These are phyloP conservation scores for Dicyrtoma fusca DNA, from an alignment of 2,888 invertebrate species.

Conservation along the genomic window DNA sequence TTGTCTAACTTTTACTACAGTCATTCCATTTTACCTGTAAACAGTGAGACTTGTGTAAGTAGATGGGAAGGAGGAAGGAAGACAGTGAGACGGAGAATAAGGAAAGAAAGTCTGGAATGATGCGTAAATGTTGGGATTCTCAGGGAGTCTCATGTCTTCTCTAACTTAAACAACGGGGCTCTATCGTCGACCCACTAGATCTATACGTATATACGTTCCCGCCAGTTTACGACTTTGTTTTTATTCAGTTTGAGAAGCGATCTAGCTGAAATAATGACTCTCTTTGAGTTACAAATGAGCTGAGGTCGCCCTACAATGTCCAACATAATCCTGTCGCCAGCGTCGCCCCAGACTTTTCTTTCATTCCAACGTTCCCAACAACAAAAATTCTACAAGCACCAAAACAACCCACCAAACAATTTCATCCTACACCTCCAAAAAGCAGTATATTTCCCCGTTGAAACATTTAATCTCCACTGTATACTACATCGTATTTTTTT, in stretches of 20 bases:
- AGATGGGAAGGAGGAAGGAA: too few species aligned
- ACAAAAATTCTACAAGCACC: too few species aligned
- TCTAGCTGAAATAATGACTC: slow-evolving; percentile 31
- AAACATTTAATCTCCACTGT: too few species aligned
- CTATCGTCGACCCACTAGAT: too few species aligned
- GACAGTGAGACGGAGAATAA: background rate
- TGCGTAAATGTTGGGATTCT: slow-evolving; percentile 27
- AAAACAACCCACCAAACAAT: too few species aligned
- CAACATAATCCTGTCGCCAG: slow-evolving; percentile 19
- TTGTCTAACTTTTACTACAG: background rate
- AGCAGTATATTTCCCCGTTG: too few species aligned
- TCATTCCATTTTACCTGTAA: too few species aligned
- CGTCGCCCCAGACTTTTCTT: slow-evolving; percentile 1
- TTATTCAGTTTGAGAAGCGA: slow-evolving; percentile 25
- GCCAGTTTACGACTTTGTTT: slow-evolving; percentile 37
- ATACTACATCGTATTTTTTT: too few species aligned
- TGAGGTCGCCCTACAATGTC: slow-evolving; percentile 31
- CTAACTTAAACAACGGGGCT: too few species aligned
- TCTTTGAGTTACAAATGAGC: slow-evolving; percentile 36
- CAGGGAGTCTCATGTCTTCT: background rate
- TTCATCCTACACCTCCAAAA: too few species aligned
- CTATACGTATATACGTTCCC: background rate
- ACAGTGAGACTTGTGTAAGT: too few species aligned
- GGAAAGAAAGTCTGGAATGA: slow-evolving; percentile 8
- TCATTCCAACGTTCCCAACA: too few species aligned